Base-by-base conservation (phyloP, 2,888 invertebrate species). In the Norana najaformis region DNA sequence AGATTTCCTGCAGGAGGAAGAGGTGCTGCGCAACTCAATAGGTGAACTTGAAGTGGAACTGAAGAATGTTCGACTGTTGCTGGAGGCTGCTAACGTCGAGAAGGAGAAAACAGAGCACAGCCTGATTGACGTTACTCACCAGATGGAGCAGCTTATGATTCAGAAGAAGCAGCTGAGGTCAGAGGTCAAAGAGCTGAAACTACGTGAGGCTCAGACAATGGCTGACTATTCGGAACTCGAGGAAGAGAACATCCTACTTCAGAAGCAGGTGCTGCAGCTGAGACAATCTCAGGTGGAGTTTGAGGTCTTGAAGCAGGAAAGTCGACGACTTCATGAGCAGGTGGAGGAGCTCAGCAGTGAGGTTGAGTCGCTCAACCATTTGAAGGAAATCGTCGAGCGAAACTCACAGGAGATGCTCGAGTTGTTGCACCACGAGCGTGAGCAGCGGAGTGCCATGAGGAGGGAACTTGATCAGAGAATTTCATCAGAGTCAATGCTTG, bases 251-350 rank as follows among this genome's bases (percentile, higher is more conserved):
- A 98, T 99, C 93, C 97, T 97, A 91, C 96, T 99, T 92, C 99
- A 99, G 95, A 99, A 99, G 94, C 98, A 98, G 95, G 98, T 99
- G 82, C 98, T 99, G 34, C 97, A 96, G 90, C 96, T 99, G 90
- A 96, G 97, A 93, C 98, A 98, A 91, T 97, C 97, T 92, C 99
- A 99, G 96, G 97, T 99, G 83, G 99, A 99, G 95, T 99, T 98
- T 95, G 99, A 99, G 96, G 97, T 98, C 92, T 96, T 98, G 93
- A 99, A 99, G 95, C 98, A 99, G 96, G 99, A 99, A 95, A 97
- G 97, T 91, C 96, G 98, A 90, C 96, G 98, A 93, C 95, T 98
- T 35, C 97, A 97, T 89, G 99, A 99, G 94, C 95, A 96, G 91
- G 94, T 95, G 36, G 98, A 98, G 93, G 96, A 98, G 92, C 96